These are phyloP conservation scores for Chalcis sispes DNA, from an alignment of 2,888 invertebrate genomes.

Conservation along the genomic window DNA sequence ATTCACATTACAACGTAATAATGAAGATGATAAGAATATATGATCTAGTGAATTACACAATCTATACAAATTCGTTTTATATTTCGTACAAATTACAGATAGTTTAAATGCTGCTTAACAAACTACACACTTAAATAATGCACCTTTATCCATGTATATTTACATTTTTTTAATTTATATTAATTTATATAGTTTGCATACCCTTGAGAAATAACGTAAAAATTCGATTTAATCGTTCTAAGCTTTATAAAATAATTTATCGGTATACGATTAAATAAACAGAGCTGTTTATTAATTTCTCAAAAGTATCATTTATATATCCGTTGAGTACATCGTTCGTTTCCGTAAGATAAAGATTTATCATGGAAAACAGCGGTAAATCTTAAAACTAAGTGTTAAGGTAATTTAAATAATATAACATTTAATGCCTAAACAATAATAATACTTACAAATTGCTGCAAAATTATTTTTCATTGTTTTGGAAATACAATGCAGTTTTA, in stretches of 20 bases:
- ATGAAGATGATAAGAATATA: constrained; percentile 24
- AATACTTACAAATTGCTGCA: constrained; percentile 49
- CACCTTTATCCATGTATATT: constrained; percentile 55
- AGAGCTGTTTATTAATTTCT: constrained; percentile 3
- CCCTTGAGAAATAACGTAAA: constrained; percentile 5
- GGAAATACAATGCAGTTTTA: constrained; percentile 17
- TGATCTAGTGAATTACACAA: constrained; percentile 39
- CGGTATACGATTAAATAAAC: neutral
- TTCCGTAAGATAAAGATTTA: constrained; percentile 11
- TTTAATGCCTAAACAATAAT: constrained; percentile 37
- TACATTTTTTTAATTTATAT: constrained; percentile 57
- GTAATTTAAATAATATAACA: constrained; percentile 26
- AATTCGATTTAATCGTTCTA: neutral
- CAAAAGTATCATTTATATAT: constrained; percentile 3
- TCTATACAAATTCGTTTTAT: constrained; percentile 45
- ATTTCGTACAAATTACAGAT: constrained; percentile 20
- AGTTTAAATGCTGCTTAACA: constrained; percentile 47
- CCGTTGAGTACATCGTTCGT: constrained; percentile 20
- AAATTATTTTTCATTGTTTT: neutral
- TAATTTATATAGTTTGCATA: constrained; percentile 32
- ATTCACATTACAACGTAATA: constrained; percentile 42
- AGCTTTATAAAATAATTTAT: neutral
- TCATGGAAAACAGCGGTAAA: neutral
- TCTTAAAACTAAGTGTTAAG: constrained; percentile 14
- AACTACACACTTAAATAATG: constrained; percentile 51